Conservation (phyloP, 1,140 invertebrate species). For the Hesperophylax magnus region DNA sequence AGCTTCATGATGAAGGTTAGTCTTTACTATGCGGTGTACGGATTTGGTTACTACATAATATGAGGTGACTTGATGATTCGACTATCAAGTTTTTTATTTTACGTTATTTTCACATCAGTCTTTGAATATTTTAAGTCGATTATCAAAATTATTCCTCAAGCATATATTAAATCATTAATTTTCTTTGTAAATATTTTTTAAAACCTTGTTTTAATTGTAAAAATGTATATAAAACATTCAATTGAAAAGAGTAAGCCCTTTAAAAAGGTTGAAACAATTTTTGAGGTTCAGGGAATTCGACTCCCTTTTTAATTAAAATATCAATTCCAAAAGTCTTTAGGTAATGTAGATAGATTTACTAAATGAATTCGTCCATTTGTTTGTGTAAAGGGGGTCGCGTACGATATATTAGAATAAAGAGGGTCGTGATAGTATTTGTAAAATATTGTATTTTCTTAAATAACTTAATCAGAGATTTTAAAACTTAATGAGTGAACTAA, state of each 20-base stretch:
- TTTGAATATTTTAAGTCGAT: not conserved
- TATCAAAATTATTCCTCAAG: not conserved
- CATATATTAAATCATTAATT: not conserved
- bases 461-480: conserved; percentile 11
- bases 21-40: no score
- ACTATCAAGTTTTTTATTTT: not conserved
- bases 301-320: conserved; percentile 11
- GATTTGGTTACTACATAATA: no score
- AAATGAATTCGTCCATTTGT: conserved; percentile 37
- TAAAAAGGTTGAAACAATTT: not conserved
- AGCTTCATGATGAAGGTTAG: no score
- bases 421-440: conserved; percentile 14
- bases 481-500: conserved; percentile 4
- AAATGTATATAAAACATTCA: conserved; percentile 17
- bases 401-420: conserved; percentile 11
- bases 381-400: conserved; percentile 24
- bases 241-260: not conserved
- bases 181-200: not conserved
- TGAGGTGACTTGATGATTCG: no score
- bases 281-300: not conserved
- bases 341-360: conserved; percentile 25
- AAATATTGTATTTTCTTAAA: conserved; percentile 30
- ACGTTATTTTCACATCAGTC: not conserved
- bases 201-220: not conserved
- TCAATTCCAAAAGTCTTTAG: conserved; percentile 25